Percentiles rank a stretch among this genome's conserved stretches.
Evolutionary conservation across 2,113 vertebrate genomes (phyloP).

Genomic region (Myanophis thanlyinensis): DNA sequence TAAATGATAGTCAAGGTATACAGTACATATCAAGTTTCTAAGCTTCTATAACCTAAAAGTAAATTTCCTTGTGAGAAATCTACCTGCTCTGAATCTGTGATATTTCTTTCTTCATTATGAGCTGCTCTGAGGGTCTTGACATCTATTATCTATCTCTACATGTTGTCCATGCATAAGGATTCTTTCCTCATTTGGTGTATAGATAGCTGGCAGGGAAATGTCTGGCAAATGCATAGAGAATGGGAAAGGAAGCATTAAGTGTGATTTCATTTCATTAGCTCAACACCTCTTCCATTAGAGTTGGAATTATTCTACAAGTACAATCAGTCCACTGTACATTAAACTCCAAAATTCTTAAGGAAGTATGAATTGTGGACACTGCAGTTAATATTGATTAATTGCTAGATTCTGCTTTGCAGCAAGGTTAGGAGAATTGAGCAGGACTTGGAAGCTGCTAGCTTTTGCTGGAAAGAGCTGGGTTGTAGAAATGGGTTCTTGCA

Average conservation of each 20-base stretch:
- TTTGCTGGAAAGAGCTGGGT: background rate
- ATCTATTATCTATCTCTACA: background rate
- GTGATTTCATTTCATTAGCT: background rate
- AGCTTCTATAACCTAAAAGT: background rate
- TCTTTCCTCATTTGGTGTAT: background rate
- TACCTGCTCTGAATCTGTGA: background rate
- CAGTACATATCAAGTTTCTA: background rate
- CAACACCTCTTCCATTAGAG: background rate
- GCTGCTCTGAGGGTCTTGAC: background rate
- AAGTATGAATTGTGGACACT: background rate
- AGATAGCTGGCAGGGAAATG: background rate
- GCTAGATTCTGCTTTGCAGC: background rate
- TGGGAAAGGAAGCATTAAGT: background rate
- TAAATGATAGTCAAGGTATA: background rate
- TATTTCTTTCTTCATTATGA: background rate
- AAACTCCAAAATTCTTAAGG: background rate
- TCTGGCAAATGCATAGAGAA: background rate
- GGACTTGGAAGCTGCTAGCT: background rate
- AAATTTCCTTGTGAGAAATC: background rate
- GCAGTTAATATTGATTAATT: background rate
- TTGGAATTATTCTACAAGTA: background rate
- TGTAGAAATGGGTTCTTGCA: background rate
- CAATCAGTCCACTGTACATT: background rate
- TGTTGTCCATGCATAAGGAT: background rate
- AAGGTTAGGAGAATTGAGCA: background rate